These are phyloP conservation scores for Gortyna flavago DNA, from an alignment of 2,888 invertebrate species.

Conservation along the genomic window DNA sequence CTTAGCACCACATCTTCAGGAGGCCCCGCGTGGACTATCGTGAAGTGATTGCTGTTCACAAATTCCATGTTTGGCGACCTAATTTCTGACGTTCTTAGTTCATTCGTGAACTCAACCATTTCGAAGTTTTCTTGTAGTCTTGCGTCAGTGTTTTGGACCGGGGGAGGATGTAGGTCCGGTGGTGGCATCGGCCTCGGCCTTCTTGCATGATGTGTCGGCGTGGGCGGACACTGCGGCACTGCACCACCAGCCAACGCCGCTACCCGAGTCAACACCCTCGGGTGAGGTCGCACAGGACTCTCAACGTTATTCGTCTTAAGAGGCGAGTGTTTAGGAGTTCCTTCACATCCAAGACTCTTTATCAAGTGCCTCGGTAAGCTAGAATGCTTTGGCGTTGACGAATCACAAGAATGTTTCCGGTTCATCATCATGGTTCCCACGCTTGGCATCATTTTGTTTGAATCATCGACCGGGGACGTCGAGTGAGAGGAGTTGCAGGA, in stretches of 20 bases:
- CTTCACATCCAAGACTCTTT: conserved; percentile 84
- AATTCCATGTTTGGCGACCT: conserved; percentile 89
- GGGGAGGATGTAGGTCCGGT: conserved; percentile 89
- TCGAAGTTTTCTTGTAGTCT: conserved; percentile 83
- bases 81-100: conserved; percentile 87
- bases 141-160: conserved; percentile 82
- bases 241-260: conserved; percentile 89
- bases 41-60: conserved; percentile 90
- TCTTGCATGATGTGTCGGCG: conserved; percentile 96
- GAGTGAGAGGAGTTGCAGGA: conserved; percentile 87
- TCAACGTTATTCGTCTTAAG: conserved; percentile 77
- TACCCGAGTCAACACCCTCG: conserved; percentile 91
- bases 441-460: conserved; percentile 76
- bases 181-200: conserved; percentile 91
- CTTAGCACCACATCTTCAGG: conserved; percentile 88
- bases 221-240: conserved; percentile 94
- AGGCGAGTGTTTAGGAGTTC: conserved; percentile 85
- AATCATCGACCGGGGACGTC: conserved; percentile 83
- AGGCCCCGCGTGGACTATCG: conserved; percentile 88
- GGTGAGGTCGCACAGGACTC: conserved; percentile 90
- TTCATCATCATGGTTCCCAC: conserved; percentile 86
- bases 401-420: conserved; percentile 85
- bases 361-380: conserved; percentile 86
- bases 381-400: conserved; percentile 85
- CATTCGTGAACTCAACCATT: conserved; percentile 87